Conservation (phyloP, 2,113 vertebrate genomes). For the Colaptes auratus region DNA sequence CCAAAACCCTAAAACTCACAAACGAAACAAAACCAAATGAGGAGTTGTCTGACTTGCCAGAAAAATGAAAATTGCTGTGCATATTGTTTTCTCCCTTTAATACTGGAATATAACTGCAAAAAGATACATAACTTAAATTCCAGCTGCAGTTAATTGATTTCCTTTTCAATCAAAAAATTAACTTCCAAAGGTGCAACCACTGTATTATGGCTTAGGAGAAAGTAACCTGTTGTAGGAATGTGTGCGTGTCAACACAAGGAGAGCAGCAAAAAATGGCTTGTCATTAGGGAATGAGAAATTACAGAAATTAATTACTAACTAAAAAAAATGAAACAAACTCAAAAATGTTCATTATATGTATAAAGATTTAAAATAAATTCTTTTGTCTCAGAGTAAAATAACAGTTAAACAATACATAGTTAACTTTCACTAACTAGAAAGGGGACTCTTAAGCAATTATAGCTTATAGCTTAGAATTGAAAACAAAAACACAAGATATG, state of each 20-base stretch:
- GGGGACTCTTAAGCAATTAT: neutral
- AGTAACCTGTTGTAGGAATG: neutral
- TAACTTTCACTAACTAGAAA: neutral
- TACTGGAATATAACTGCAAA: neutral
- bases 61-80: neutral
- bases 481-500: neutral
- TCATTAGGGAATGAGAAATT: neutral
- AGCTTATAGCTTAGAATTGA: neutral
- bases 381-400: neutral
- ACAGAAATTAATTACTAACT: neutral
- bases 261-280: neutral
- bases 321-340: neutral
- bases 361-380: neutral
- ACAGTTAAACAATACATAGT: neutral
- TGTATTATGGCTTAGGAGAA: neutral
- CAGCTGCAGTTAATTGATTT: slow-evolving; percentile 3
- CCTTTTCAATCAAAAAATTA: neutral
- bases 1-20: too few relatives aligned
- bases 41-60: neutral
- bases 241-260: neutral
- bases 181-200: neutral
- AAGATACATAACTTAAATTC: slow-evolving; percentile 3
- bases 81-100: neutral
- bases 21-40: neutral
- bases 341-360: neutral